Evolutionary conservation across 2,888 invertebrate genomes (phyloP).

Genomic region (Sphaerophoria taeniata): DNA sequence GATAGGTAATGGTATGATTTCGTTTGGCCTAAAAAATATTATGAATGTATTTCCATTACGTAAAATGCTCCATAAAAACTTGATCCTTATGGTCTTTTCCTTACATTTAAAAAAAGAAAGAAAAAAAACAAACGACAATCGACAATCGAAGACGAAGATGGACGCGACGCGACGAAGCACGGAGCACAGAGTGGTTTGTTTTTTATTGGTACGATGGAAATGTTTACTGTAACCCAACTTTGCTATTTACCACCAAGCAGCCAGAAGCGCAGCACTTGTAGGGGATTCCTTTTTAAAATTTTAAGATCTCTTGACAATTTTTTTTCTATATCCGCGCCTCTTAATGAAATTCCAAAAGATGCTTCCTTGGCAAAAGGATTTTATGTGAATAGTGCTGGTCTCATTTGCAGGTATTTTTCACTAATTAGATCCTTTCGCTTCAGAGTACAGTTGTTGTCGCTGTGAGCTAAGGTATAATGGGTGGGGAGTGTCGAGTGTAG

Average conservation of each 20-base stretch:
- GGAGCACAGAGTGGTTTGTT: no score
- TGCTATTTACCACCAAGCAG: no score
- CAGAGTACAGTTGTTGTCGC: constrained; percentile 40
- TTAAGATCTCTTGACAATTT: constrained; percentile 61
- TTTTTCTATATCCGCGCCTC: constrained; percentile 29
- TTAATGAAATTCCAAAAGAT: constrained; percentile 66
- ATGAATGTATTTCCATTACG: neutral
- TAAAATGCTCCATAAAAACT: no score
- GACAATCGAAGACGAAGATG: no score
- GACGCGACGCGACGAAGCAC: no score
- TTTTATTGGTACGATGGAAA: no score
- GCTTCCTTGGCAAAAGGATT: constrained; percentile 54
- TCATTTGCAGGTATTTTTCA: constrained; percentile 69
- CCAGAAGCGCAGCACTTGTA: constrained; percentile 29
- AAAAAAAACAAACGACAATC: no score
- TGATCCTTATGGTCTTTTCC: no score
- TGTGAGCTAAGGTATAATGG: constrained; percentile 49
- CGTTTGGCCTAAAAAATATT: neutral
- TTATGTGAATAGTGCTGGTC: constrained; percentile 63
- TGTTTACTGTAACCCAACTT: no score
- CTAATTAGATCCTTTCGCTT: constrained; percentile 71
- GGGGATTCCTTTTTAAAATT: constrained; percentile 59
- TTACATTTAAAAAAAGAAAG: no score
- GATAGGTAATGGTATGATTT: no score
- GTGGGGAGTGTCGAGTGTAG: constrained; percentile 42